Conservation (phyloP, 2,113 vertebrate species). For the Petromus typicus region DNA sequence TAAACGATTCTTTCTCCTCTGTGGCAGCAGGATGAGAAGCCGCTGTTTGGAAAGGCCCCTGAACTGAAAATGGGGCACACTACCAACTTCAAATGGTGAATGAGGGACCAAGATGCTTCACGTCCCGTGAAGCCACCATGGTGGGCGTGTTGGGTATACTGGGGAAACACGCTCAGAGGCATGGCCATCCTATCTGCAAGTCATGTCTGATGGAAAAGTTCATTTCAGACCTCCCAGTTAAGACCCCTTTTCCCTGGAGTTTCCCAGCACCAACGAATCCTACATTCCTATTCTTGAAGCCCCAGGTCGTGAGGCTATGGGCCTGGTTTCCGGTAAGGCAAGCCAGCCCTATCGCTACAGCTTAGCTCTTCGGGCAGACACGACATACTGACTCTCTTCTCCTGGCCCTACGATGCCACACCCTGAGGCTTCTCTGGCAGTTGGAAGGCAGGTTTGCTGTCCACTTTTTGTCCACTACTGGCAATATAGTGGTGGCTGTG, state of each 20-base stretch:
- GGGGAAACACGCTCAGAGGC: background rate
- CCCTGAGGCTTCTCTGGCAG: constrained; percentile 70
- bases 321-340: background rate
- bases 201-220: background rate
- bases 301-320: background rate
- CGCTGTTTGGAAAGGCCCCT: no score
- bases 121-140: background rate
- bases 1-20: background rate
- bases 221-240: constrained; percentile 43
- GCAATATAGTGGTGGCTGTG: constrained; percentile 45
- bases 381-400: background rate
- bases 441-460: constrained; percentile 81
- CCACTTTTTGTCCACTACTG: constrained; percentile 48
- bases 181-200: background rate
- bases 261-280: constrained; percentile 56
- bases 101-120: background rate
- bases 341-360: constrained; percentile 28
- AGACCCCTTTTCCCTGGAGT: constrained; percentile 48
- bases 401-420: constrained; percentile 45
- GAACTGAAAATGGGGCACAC: no score
- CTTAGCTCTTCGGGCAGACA: background rate
- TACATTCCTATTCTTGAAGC: background rate
- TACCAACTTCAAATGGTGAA: background rate
- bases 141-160: background rate
- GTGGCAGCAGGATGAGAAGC: background rate